Base-by-base conservation (phyloP, 2,797 vertebrate species). In the Pipistrellus pipistrellus region DNA sequence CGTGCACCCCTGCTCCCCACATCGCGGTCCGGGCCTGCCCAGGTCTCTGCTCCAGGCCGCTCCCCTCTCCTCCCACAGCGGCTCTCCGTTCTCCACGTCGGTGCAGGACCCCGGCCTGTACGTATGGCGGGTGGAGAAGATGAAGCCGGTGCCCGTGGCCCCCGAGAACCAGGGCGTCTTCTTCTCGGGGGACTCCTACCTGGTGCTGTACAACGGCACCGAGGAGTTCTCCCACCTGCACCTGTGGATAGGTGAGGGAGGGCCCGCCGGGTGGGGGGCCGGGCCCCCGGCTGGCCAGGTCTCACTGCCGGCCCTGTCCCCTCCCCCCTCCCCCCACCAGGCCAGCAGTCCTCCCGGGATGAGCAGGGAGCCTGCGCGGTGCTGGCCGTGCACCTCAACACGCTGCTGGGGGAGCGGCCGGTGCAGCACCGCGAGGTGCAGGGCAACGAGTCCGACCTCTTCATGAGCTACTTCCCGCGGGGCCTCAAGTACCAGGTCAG, bases 401-500 rank as follows among this genome's bases (percentile, higher is more conserved):
- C 98, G 69, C 98, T 98, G 92, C 98, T 99, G 62, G 98, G 98
- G 0, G 99, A 99, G 30, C 98, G 98, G 23, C 99, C 99, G 0
- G 87, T 99, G 51, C 99, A 99, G 96, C 99, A 99, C 97, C 97
- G 98, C 0, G 98, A 99, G 59, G 98, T 98, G 6, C 99, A 99
- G 97, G 99, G 99, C 91, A 98, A 99, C 0, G 99, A 99, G 98
- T 98, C 99, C 0, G 97, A 98, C 0, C 97, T 98, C 97, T 99
- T 99, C 98, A 99, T 99, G 99, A 93, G 85, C 4, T 99, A 99
- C 41, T 99, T 99, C 95, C 99, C 99, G 8, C 97, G 85, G 0
- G 99, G 99, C 18, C 95, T 99, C 97, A 99, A 98, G 97, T 99
- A 99, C 98, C 99, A 99, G 99, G 99, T 99, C 0, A 64, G 95